A percentile compares a stretch with the other conserved stretches of the same genome.
These are phyloP conservation scores for Carduelis carduelis DNA, from an alignment of 2,797 vertebrate genomes.

Conservation along the genomic window DNA sequence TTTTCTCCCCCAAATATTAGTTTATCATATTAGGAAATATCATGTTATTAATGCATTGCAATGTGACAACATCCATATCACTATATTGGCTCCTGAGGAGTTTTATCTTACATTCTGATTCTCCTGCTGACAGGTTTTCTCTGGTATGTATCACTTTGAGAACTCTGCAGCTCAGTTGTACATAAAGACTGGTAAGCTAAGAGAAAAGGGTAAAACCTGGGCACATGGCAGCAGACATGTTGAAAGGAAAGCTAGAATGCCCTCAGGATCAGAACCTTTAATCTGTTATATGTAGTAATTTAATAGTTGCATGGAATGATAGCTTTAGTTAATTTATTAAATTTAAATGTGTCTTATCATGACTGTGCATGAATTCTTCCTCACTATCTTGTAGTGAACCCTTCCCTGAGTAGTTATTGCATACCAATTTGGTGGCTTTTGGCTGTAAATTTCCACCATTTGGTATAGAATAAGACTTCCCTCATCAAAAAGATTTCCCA, in stretches of 20 bases:
- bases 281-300: not conserved
- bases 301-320: not conserved
- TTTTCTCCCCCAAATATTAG: not conserved
- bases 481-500: not conserved
- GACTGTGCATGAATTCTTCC: not conserved
- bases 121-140: not conserved
- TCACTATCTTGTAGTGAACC: not conserved
- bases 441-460: not conserved
- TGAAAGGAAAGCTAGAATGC: not conserved
- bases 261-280: not conserved
- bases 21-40: not conserved
- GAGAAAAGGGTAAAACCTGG: not conserved
- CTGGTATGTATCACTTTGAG: not conserved
- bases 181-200: not conserved
- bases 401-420: not conserved
- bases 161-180: not conserved
- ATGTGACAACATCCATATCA: not conserved
- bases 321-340: not conserved
- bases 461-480: not conserved
- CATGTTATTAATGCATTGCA: not conserved
- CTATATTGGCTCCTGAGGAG: not conserved
- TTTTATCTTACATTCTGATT: rapidly evolving
- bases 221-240: not conserved
- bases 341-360: not conserved
- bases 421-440: not conserved